Base-by-base conservation (phyloP, 2,113 vertebrate species). In the Labeo rohita region DNA sequence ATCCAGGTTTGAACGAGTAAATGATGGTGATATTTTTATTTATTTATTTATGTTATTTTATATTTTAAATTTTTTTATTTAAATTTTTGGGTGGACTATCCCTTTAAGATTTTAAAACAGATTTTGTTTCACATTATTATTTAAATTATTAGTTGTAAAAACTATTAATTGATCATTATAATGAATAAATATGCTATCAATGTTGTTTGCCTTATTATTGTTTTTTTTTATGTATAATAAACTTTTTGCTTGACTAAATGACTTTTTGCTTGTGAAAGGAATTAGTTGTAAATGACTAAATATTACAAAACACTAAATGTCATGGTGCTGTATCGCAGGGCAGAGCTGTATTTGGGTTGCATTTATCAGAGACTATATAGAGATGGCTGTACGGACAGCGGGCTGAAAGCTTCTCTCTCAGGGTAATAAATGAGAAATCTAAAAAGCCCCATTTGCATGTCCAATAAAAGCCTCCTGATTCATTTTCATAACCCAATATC, bases 401-500 rank as follows among this genome's bases (percentile, higher is more conserved):
- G 66, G 47, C 81, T 87, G 90, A 92, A 70, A 85, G 87, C 85
- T 83, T 88, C 87, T 90, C 86, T 89, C 84, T 85, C 28, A 87
- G 83, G 68, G 90, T 85, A 90, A 90, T 92, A 87, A 92, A 91
- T 88, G 74, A 90, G 56, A 88, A 86, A 90, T 88, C 80, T 73
- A 87, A 87, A 87, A 50, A 78, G 63, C 79, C 10, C 80, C 85
- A 93, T 92, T 93, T 93, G 92, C 91, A 94, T 89, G 82, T 91
- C 90, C 86, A 92, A 91, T 86, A 87, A 76, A 92, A 94, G 93
- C 92, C 91, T 92, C 89, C 91, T 89, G 87, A 93, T 94, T 95
- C 73, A 95, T 96, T 96, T 95, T 96, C 93, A 95, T 95, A 96
- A 95, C 91, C 90, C 92, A 96, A 93, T 96, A 95, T 95, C 90